Evolutionary conservation across 1,140 invertebrate species (phyloP), one percentile per base, ranked within the genome.

Genomic region (Lepidurus couesii): DNA sequence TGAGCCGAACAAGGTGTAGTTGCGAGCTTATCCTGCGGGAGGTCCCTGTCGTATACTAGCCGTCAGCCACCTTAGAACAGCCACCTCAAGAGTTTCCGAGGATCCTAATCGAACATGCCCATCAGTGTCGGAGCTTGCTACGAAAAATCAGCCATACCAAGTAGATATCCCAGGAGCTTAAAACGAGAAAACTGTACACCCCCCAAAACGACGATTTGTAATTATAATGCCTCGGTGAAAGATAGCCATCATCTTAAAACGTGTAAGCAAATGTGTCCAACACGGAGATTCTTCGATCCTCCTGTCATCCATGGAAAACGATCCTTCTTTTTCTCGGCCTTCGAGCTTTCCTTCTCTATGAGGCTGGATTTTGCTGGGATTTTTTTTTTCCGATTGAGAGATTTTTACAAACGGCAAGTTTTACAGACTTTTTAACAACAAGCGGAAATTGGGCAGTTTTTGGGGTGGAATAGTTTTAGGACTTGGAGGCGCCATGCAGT

Each of bases 251-350:
- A 21, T 65, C 53, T 3, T 34, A 65, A 65, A 65, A 65, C 53
- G 53, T 65, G 53, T 65, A 65, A 65, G 53, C 53, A 65, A 65
- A 65, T 65, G 34, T 21, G 53, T 65, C 53, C 53, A 65, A 65
- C 53, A 65, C 53, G 53, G 13, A 34, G 16, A 13, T 65, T 65
- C 53, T 7, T 65, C 6, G 53, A n/a, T 65, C 16, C 16, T 16
- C 21, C 53, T 65, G 53, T 65, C 53, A 65, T 21, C 53, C 9
- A 65, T 4, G 26, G 34, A 34, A 34, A 34, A 34, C 34, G 53
- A 65, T n/a, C 53, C 53, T 65, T 13, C 16, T 21, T 65, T 16
- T 11, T 47, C 45, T 34, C 4, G 34, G 4, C 34, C 34, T 34
- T 34, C 34, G 34, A 34, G 34, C 34, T 3, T 34, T 34, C 34